These are phyloP conservation scores for Aplidium turbinatum DNA, from an alignment of 23 tunicate genomes.

Conservation along the genomic window DNA sequence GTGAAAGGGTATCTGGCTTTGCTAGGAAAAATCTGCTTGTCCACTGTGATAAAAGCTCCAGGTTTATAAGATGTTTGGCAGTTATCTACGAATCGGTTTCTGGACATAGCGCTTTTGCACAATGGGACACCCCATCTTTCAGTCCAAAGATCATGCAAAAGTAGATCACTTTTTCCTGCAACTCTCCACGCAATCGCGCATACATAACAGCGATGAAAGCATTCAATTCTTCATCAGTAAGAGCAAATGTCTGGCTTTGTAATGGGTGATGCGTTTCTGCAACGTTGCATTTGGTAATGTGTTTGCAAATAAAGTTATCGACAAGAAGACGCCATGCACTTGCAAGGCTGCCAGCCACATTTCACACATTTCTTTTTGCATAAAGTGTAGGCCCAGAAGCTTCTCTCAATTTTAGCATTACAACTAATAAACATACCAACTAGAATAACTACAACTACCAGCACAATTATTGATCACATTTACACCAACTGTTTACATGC, in stretches of 20 bases:
- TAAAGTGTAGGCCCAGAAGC: slow-evolving; percentile 39
- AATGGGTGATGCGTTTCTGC: slow-evolving; percentile 35
- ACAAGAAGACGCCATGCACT: slow-evolving; percentile 37
- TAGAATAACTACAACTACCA: too few relatives aligned
- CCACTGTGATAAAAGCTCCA: slow-evolving; percentile 37
- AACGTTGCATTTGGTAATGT: slow-evolving; percentile 37
- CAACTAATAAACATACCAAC: too few relatives aligned
- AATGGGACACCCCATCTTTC: slow-evolving; percentile 31
- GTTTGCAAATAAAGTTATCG: slow-evolving; percentile 27
- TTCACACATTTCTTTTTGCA: slow-evolving; percentile 38
- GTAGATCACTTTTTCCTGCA: slow-evolving; percentile 32
- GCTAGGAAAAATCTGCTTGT: slow-evolving; percentile 38
- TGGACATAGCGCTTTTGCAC: slow-evolving; percentile 41
- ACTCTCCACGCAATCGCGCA: too few relatives aligned
- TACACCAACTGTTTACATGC: too few relatives aligned
- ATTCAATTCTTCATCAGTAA: slow-evolving; percentile 31
- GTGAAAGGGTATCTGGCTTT: slow-evolving; percentile 26
- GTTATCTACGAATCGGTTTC: slow-evolving; percentile 29
- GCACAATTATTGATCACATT: too few relatives aligned
- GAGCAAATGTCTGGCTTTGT: slow-evolving; percentile 36
- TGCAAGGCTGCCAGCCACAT: slow-evolving; percentile 43
- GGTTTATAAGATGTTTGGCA: slow-evolving; percentile 36
- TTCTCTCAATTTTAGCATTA: too few relatives aligned
- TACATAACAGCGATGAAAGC: slow-evolving; percentile 33
- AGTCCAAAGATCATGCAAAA: slow-evolving; percentile 35